Evolutionary conservation across 2,797 vertebrate genomes (phyloP), one percentile per base, ranked within the genome.

Genomic region (Emydoidea blandingii): DNA sequence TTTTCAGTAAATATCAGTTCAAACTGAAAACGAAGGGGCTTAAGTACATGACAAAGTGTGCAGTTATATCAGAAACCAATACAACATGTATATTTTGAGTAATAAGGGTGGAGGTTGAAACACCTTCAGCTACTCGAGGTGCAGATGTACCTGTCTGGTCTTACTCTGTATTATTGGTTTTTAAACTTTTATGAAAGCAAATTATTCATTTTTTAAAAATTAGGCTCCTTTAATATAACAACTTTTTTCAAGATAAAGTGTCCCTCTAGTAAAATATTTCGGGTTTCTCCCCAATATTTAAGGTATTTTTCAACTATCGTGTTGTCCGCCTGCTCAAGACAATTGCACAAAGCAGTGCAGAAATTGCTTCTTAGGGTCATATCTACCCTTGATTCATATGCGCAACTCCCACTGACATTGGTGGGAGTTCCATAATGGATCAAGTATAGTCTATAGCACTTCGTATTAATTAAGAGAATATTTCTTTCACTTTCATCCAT

Each of bases 291-390:
- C 83, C 86, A 52, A 52, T 34, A 87, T 59, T 74, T 23, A 49
- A 87, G 81, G 88, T 1, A 34, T 72, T 89, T 83, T 79, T 37
- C 56, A 57, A 84, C 57, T 79, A 53, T 89, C 85, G 88, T 49
- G 37, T 62, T 93, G 86, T 92, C 89, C 14, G 85, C 50, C 92
- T 93, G 12, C 9, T 93, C 85, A 47, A 92, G 80, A 81, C n/a
- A 90, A 81, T 0, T 90, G 50, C 62, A 85, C 82, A 92, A 87
- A 95, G 54, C 34, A 87, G 14, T 41, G 50, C 4, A 57, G 6
- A 84, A 65, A 91, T 16, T 1, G 85, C 12, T 68, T 49, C 41
- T 27, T 74, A 41, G 11, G 21, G 68, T 74, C 68, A 74, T 74
- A 44, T 53, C 52, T 88, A 83, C 14, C 85, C 49, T 92, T 81